Base-by-base conservation (phyloP, 2,888 invertebrate species). In the Heliconius aoede region DNA sequence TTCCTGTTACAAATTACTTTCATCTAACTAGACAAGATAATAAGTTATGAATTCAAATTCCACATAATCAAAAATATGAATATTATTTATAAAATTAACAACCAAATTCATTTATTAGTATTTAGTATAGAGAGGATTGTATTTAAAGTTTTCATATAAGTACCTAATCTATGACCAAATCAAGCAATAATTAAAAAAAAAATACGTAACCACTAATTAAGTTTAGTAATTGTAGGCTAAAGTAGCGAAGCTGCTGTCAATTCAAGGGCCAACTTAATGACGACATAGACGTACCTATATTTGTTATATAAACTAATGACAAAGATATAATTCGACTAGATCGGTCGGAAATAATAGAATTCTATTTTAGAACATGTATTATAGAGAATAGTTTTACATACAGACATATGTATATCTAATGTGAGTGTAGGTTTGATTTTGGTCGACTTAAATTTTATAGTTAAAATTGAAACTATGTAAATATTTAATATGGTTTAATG, bases 271-370 rank as follows among this genome's bases (percentile, higher is more conserved):
- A 72, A 32, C 32, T 71, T 60, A 60, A 72, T 60, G 36, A 60
- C 60, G 68, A 62, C 61, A 74, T 46, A 24, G 67, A 74, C 26
- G 55, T 36, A 65, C 30, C 46, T 74, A 28, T 51, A 61, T 74
- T 74, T 74, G 68, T 69, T 60, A 67, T 68, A 30, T 67, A 74
- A 68, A 60, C 46, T 46, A 24, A 24, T 61, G 30, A 68, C 74
- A 26, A 21, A 46, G 74, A 74, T 28, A 4, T 11, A 68, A n/a
- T 51, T 69, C 32, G 40, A 69, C 74, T 60, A 26, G 60, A 74
- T n/a, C 5, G 24, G 61, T 8, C 32, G 55, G 9, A 73, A n/a
- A 26, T 9, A 64, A 51, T 30, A 0, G 5, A 24, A 51, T 28
- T 40, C 30, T 5, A 13, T 11, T 21, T 21, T 26, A 61, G 8